Percentiles rank a stretch among this genome's conserved stretches.
phyloP scores from a whole-genome alignment of 2,113 vertebrate genomes.

The Nerophis ophidion region DNA sequence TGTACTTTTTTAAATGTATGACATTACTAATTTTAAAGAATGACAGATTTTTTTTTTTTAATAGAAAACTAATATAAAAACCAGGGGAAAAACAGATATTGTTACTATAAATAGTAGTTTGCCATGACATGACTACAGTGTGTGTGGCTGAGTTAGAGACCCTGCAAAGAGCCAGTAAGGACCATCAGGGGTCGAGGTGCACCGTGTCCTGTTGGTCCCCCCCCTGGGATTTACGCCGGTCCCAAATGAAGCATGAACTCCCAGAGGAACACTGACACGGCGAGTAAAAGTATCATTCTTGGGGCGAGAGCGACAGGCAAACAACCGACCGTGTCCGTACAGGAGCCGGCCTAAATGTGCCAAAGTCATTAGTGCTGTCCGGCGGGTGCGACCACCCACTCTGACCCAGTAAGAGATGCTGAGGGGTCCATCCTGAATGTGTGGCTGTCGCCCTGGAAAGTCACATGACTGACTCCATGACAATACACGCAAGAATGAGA shows the following conservation, averaged over 20 bases:
- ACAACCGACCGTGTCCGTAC: constrained; percentile 57
- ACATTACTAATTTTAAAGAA: no score
- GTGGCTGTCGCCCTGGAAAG: background rate
- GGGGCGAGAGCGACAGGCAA: constrained; percentile 52
- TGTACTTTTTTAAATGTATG: no score
- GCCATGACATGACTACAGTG: background rate
- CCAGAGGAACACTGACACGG: constrained; percentile 41
- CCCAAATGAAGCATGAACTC: constrained; percentile 58
- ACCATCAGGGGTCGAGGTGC: constrained; percentile 23
- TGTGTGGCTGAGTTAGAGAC: constrained; percentile 19
- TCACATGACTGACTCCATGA: no score
- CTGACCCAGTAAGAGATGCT: constrained; percentile 29
- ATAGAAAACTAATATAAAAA: background rate
- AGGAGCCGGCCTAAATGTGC: constrained; percentile 66
- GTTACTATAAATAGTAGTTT: background rate
- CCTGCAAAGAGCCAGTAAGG: constrained; percentile 36
- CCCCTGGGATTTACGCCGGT: constrained; percentile 40
- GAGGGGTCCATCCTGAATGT: background rate
- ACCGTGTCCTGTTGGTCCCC: constrained; percentile 58
- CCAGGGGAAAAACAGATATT: background rate
- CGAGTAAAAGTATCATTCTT: constrained; percentile 31
- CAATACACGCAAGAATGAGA: no score
- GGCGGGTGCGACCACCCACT: constrained; percentile 45
- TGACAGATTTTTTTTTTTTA: no score
- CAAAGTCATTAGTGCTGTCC: constrained; percentile 60